These are phyloP conservation scores for Strigamia maritima DNA, from an alignment of 2,888 invertebrate genomes.

Conservation along the genomic window DNA sequence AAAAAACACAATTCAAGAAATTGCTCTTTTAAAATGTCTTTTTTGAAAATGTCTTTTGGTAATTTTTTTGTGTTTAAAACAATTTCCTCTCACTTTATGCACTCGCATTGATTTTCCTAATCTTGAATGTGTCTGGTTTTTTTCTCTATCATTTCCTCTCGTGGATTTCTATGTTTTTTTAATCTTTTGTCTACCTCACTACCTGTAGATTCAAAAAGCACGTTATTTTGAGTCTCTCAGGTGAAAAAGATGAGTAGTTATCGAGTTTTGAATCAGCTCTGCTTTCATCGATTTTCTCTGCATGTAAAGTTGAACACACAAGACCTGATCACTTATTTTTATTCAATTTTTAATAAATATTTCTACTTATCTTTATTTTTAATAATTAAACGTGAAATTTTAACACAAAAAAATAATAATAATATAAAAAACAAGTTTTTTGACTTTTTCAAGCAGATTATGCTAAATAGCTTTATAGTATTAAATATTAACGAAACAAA, in stretches of 20 bases:
- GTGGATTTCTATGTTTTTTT: background rate
- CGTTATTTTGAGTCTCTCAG: conserved; percentile 17
- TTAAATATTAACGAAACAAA: conserved; percentile 17
- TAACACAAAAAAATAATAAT: background rate
- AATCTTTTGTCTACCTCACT: conserved; percentile 16
- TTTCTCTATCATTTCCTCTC: background rate
- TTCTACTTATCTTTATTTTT: background rate
- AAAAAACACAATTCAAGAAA: background rate
- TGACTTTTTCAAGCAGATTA: background rate
- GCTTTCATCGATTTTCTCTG: conserved; percentile 1
- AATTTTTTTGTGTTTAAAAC: background rate
- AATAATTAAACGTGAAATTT: background rate
- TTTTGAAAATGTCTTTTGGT: background rate
- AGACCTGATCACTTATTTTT: background rate
- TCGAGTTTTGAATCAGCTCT: background rate
- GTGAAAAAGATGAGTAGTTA: conserved; percentile 31
- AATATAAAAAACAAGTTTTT: background rate
- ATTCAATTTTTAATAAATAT: background rate
- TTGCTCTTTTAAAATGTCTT: background rate
- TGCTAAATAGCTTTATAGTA: background rate
- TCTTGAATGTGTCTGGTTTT: background rate
- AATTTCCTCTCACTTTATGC: background rate
- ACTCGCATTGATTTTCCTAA: conserved; percentile 8
- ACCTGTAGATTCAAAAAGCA: conserved; percentile 12
- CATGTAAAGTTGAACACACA: conserved; percentile 11